Conservation (phyloP, 2,888 invertebrate genomes). For the Phrixothrix hirtus region DNA sequence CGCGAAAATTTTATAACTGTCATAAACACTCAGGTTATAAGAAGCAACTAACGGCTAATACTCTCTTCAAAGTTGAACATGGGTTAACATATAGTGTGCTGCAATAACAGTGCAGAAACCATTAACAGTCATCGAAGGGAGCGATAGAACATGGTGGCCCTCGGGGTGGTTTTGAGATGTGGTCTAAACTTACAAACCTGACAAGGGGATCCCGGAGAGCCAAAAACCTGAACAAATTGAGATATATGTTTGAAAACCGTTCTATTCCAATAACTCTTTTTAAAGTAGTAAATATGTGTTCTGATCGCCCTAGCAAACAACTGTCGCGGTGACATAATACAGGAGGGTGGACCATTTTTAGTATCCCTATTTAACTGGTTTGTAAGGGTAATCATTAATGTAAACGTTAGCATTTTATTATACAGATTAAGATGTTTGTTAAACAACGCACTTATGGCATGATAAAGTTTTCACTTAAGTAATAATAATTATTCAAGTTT, state of each 20-base stretch:
- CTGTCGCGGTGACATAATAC: constrained; percentile 34
- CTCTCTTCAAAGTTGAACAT: constrained; percentile 30
- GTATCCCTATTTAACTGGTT: constrained; percentile 23
- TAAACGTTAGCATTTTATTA: constrained; percentile 13
- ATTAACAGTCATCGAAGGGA: constrained; percentile 36
- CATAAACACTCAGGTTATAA: constrained; percentile 22
- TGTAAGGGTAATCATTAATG: constrained; percentile 24
- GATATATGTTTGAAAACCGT: constrained; percentile 31
- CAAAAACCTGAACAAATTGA: constrained; percentile 34
- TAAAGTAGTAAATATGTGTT: constrained; percentile 28
- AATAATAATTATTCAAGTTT: too few species aligned
- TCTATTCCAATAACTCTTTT: constrained; percentile 28
- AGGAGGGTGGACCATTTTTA: constrained; percentile 24
- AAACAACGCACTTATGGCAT: too few species aligned
- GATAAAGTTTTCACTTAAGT: too few species aligned
- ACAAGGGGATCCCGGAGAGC: constrained; percentile 26
- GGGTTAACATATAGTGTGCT: constrained; percentile 32
- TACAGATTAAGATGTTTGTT: constrained; percentile 18
- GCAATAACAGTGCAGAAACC: constrained; percentile 37
- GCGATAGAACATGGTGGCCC: constrained; percentile 36
- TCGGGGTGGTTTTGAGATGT: constrained; percentile 32
- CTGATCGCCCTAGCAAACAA: constrained; percentile 32
- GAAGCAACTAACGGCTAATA: constrained; percentile 24
- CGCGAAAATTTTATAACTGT: constrained; percentile 26
- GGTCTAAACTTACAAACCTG: constrained; percentile 25